Conservation (phyloP, 2,888 invertebrate species). For the Alsophila aescularia region DNA sequence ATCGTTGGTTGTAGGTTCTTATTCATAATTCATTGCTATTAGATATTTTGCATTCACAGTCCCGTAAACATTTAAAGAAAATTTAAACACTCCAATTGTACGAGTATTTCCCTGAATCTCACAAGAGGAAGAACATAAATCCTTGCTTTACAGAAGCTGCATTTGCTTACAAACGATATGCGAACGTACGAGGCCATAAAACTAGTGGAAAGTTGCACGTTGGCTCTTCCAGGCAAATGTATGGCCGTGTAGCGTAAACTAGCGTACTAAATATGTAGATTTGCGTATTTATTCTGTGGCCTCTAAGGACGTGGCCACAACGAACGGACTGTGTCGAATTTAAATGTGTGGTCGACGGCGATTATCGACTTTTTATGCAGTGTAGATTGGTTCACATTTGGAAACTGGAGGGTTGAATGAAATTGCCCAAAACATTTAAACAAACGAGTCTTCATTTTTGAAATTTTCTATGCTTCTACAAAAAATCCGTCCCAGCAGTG, state of each 20-base stretch:
- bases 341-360: constrained; percentile 13
- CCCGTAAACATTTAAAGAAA: background rate
- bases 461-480: too few species aligned
- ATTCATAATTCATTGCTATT: too few species aligned
- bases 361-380: constrained; percentile 24
- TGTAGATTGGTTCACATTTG: constrained; percentile 18
- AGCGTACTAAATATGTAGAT: constrained; percentile 53
- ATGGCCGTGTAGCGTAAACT: constrained; percentile 24
- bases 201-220: constrained; percentile 16
- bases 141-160: constrained; percentile 14
- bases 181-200: constrained; percentile 22
- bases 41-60: background rate
- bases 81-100: constrained; percentile 17
- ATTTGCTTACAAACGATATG: constrained; percentile 23
- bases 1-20: too few species aligned
- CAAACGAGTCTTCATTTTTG: too few species aligned
- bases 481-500: too few species aligned
- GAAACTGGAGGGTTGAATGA: constrained; percentile 1
- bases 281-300: constrained; percentile 50
- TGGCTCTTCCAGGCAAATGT: constrained; percentile 39
- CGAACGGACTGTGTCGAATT: background rate
- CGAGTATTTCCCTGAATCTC: constrained; percentile 12
- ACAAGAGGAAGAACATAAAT: constrained; percentile 22
- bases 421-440: background rate
- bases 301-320: constrained; percentile 23